A percentile compares a stretch with the other conserved stretches of the same genome.
Evolutionary conservation across 2,797 vertebrate species (phyloP).

Genomic region (Phoeniculus purpureus): DNA sequence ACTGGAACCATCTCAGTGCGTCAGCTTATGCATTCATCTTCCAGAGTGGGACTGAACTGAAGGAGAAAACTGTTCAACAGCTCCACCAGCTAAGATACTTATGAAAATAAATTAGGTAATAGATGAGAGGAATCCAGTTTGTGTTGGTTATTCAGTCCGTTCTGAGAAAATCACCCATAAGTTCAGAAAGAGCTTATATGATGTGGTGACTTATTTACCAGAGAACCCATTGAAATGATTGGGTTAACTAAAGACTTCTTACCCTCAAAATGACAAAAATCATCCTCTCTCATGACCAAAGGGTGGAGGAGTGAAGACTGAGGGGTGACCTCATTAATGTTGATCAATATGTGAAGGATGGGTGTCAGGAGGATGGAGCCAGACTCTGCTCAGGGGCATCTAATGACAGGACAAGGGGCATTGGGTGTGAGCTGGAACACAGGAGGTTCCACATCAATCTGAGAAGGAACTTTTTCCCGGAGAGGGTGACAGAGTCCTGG

Average conservation of each 20-base stretch:
- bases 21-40: neutral
- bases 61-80: neutral
- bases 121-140: neutral
- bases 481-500: no score
- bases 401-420: no score
- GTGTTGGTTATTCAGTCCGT: neutral
- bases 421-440: no score
- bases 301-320: no score
- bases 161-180: neutral
- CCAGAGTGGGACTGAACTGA: neutral
- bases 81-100: neutral
- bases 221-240: fast-evolving
- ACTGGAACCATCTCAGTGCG: neutral
- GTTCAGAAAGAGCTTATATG: neutral
- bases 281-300: neutral
- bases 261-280: fast-evolving
- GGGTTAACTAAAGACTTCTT: neutral
- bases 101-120: neutral
- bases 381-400: no score
- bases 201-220: neutral
- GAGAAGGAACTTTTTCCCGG: no score
- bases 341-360: no score
- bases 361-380: no score
- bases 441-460: no score
- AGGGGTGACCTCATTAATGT: no score